phyloP scores from a whole-genome alignment of 2,888 invertebrate species.

The Deroplatys truncata region DNA sequence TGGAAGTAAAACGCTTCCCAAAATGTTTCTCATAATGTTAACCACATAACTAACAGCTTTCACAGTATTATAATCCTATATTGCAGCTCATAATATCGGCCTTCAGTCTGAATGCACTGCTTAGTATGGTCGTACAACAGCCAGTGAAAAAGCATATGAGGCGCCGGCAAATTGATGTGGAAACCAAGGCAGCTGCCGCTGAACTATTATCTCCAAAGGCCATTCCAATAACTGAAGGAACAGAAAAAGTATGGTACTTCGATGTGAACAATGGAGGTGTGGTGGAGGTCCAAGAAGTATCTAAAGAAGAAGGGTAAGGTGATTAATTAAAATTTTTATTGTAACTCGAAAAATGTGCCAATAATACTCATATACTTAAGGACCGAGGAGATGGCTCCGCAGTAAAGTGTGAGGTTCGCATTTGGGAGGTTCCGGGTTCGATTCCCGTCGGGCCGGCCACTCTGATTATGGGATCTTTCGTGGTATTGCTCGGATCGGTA shows the following conservation, averaged over 20 bases:
- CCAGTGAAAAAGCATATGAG: constrained; percentile 8
- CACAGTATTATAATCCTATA: background rate
- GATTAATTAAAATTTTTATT: background rate
- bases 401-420: no score
- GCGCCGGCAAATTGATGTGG: background rate
- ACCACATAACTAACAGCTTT: background rate
- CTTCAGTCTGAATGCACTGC: constrained; percentile 60
- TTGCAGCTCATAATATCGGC: constrained; percentile 58
- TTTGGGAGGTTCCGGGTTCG: no score
- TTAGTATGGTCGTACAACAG: constrained; percentile 59
- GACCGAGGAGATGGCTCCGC: no score
- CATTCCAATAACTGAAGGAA: background rate
- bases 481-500: no score
- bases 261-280: background rate
- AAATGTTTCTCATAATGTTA: no score
- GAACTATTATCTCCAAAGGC: background rate
- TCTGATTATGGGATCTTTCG: no score
- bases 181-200: background rate
- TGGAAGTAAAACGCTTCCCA: no score
- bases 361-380: no score
- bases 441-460: no score
- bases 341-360: no score
- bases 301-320: background rate
- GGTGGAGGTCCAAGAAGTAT: background rate
- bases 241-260: background rate